phyloP scores from a whole-genome alignment of 2,888 invertebrate species.

The Pristionchus exspectatus region DNA sequence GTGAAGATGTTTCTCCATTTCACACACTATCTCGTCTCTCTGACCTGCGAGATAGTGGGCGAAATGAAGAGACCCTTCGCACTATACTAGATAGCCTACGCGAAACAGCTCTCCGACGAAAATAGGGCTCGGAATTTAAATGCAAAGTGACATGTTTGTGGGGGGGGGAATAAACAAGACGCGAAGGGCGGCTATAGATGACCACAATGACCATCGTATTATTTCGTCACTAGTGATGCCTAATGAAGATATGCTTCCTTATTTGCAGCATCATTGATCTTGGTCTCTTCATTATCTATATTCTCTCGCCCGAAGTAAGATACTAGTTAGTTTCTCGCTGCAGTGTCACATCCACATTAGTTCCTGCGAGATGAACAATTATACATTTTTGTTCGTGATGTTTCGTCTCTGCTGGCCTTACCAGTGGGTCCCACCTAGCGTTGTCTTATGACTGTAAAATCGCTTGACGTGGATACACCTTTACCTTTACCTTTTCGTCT shows the following conservation, averaged over 20 bases:
- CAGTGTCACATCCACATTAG: no score
- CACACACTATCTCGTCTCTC: neutral
- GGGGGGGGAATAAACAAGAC: neutral
- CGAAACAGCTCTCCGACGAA: neutral
- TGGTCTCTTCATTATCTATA: no score
- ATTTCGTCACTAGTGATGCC: neutral
- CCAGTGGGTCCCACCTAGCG: no score
- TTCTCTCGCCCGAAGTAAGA: no score
- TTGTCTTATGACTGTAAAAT: no score
- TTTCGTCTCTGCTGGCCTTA: no score
- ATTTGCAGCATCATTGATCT: neutral
- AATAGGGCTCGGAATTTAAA: neutral
- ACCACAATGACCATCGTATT: neutral
- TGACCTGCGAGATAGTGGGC: neutral
- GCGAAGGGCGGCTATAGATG: neutral
- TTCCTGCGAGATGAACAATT: no score
- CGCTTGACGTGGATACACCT: no score
- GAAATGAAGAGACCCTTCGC: neutral
- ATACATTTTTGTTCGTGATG: no score
- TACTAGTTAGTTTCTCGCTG: no score
- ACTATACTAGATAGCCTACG: no score
- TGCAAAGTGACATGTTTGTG: conserved; percentile 21
- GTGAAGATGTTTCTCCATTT: neutral
- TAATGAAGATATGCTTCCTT: neutral
- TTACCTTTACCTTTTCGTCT: no score